Evolutionary conservation across 2,113 vertebrate genomes (phyloP), one percentile per base, ranked within the genome.

Genomic region (Ploceus nigricollis): DNA sequence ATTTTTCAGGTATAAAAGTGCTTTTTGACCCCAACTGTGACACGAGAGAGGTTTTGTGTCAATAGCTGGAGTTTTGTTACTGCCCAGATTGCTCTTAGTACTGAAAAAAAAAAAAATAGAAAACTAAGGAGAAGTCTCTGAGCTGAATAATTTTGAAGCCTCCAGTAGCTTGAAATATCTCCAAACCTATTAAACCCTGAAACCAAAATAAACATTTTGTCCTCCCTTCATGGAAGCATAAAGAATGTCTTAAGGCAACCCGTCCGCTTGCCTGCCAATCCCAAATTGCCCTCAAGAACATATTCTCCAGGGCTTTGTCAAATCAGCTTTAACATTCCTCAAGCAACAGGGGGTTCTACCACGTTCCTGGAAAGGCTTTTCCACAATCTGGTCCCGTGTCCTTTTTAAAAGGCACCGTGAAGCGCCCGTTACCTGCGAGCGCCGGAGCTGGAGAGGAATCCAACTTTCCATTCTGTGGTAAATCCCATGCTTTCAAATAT

Each of bases 201-300:
- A 96, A 96, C 94, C 96, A 96, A 96, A 96, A 96, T 93, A 96
- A 96, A 94, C 96, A 97, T 90, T 87, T 93, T 92, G 93, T 96
- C 94, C 88, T 96, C 93, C 72, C 83, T 95, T 84, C 94, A 92
- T 87, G 88, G 92, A 94, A 89, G 93, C 93, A 90, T 63, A 90
- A 96, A 95, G 86, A 94, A 96, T 90, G 82, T 75, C 90, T 95
- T 71, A 90, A 96, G 92, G 96, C 93, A 96, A 89, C 65, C 81
- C 16, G 7, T 68, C 88, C 88, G 70, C 76, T 96, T 33, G 93
- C 94, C 88, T 94, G 96, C 96, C 96, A 96, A 93, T 87, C 83
- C 79, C 82, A 93, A 93, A 96, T 82, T 90, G 92, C 88, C 92
- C 92, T 96, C 79, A 81, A 94, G 93, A 96, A 94, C 90, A 87